phyloP scores from a whole-genome alignment of 2,888 invertebrate genomes.

The Ectobius pallidus region DNA sequence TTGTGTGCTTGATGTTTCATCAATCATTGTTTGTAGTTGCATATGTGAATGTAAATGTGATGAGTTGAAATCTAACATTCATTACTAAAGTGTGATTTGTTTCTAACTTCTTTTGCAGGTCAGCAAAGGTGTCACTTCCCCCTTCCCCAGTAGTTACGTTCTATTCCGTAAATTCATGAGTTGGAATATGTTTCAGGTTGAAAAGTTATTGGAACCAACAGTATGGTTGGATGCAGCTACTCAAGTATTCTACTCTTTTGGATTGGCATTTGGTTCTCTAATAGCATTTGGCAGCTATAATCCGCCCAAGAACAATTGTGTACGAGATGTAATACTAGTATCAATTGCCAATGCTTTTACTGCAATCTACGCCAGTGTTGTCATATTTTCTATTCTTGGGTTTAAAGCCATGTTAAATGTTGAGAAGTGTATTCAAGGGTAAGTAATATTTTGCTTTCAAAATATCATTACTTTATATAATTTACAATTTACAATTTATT shows the following conservation, averaged over 20 bases:
- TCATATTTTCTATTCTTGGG: conserved; percentile 93
- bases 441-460: conserved; percentile 51
- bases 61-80: no score
- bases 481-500: no score
- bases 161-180: no score
- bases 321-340: conserved; percentile 87
- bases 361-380: conserved; percentile 92
- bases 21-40: no score
- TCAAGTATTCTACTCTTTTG: conserved; percentile 96
- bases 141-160: no score
- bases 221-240: conserved; percentile 97
- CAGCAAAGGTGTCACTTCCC: no score
- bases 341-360: conserved; percentile 93
- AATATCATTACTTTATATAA: no score
- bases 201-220: conserved; percentile 82
- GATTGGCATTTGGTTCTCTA: conserved; percentile 91
- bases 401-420: conserved; percentile 94
- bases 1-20: no score
- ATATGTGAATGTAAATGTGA: no score
- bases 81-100: no score
- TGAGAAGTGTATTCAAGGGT: conserved; percentile 79
- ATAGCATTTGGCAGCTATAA: conserved; percentile 97
- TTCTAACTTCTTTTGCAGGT: no score
- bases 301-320: conserved; percentile 92
- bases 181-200: conserved; percentile 64